Percentiles rank a stretch among this genome's conserved stretches.
phyloP scores from a whole-genome alignment of 35 echinoderm and acorn worm species.

The Chiridota heheva region DNA sequence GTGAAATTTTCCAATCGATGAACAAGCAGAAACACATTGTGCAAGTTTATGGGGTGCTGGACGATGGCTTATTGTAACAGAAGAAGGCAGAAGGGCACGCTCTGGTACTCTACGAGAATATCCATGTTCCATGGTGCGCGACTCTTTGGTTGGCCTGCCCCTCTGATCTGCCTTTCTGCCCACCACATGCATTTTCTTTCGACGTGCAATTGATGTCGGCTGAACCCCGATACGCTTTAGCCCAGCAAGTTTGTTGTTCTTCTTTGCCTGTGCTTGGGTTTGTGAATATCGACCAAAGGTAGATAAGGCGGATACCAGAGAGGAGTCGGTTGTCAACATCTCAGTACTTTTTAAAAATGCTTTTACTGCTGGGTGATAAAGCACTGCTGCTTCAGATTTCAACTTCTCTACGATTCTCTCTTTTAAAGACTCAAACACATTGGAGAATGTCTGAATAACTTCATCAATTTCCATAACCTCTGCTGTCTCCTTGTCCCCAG shows the following conservation, averaged over 20 bases:
- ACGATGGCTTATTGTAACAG: not conserved
- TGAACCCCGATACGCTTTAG: conserved; percentile 40
- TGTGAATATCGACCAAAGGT: not conserved
- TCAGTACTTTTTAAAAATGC: not conserved
- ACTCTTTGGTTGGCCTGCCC: conserved; percentile 16
- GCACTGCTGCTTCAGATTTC: not conserved
- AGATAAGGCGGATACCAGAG: not conserved
- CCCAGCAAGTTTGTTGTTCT: not conserved
- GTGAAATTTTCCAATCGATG: conserved; percentile 37
- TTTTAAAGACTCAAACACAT: too few species aligned
- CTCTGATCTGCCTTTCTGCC: conserved; percentile 11
- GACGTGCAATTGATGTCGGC: conserved; percentile 27
- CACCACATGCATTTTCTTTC: conserved; percentile 22
- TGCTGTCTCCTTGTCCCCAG: too few species aligned
- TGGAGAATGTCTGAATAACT: too few species aligned
- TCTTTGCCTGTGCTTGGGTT: not conserved
- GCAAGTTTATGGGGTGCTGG: conserved; percentile 37
- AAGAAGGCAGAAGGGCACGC: not conserved
- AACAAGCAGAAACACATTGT: conserved; percentile 23
- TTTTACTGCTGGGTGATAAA: conserved; percentile 1
- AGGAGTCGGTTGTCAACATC: conserved; percentile 1
- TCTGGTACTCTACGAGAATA: conserved; percentile 8
- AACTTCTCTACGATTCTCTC: not conserved
- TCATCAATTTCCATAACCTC: too few species aligned
- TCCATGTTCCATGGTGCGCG: conserved; percentile 16